A percentile compares a stretch with the other conserved stretches of the same genome.
Evolutionary conservation across 2,113 vertebrate species (phyloP).

Genomic region (Rhineura floridana): DNA sequence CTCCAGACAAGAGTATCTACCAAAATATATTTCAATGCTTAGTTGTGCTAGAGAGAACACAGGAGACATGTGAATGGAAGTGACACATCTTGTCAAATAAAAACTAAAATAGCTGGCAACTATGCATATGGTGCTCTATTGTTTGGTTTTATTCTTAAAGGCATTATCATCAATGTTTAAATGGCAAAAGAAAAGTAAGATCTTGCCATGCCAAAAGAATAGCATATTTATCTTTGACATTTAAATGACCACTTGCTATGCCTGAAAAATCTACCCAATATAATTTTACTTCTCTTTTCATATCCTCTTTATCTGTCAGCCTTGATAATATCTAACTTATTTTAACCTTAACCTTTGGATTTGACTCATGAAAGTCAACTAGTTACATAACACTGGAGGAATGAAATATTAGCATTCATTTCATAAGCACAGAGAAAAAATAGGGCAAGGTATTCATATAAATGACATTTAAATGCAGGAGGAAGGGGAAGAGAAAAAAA

Average conservation of each 20-base stretch:
- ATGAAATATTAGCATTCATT: background rate
- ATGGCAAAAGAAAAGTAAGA: background rate
- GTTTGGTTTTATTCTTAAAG: background rate
- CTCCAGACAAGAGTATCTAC: background rate
- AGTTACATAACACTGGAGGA: background rate
- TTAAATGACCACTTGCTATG: background rate
- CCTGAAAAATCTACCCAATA: background rate
- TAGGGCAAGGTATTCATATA: background rate
- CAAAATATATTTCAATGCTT: background rate
- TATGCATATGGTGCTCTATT: background rate
- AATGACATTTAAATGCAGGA: background rate
- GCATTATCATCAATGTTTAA: background rate
- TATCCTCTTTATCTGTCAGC: background rate
- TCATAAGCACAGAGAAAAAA: background rate
- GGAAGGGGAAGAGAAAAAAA: background rate
- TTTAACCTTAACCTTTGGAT: background rate
- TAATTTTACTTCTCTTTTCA: background rate
- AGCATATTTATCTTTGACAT: background rate
- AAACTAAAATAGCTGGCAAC: background rate
- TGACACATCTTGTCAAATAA: too few species aligned
- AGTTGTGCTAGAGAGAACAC: background rate
- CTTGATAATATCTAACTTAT: background rate
- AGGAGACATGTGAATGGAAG: background rate
- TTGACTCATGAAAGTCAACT: conserved; percentile 5
- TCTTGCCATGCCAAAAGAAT: background rate